Evolutionary conservation across 92 coral and sea anemone species (phyloP).

Genomic region (Montipora capitata): DNA sequence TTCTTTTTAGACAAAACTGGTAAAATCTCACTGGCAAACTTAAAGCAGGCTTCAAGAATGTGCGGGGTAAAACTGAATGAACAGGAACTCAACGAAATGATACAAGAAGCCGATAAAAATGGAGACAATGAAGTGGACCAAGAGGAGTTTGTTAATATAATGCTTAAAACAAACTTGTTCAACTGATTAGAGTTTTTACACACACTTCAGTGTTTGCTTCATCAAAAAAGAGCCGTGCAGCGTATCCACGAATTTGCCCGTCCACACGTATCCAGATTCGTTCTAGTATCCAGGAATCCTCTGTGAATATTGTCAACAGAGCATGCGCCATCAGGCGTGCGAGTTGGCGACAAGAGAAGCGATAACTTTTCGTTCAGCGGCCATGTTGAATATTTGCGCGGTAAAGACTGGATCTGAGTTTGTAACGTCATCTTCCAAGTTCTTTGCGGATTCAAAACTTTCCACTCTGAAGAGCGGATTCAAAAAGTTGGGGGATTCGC

Average conservation of each 20-base stretch:
- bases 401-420: too few relatives aligned
- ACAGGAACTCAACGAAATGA: slow-evolving; percentile 95
- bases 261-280: too few relatives aligned
- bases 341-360: too few relatives aligned
- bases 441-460: too few relatives aligned
- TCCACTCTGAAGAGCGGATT: too few relatives aligned
- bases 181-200: neutral
- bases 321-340: too few relatives aligned
- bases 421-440: too few relatives aligned
- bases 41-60: slow-evolving; percentile 86
- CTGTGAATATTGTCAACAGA: too few relatives aligned
- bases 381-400: too few relatives aligned
- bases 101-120: slow-evolving; percentile 95
- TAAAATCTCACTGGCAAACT: slow-evolving; percentile 83
- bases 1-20: slow-evolving; percentile 87
- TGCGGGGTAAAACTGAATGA: slow-evolving; percentile 93
- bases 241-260: neutral
- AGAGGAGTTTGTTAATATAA: slow-evolving; percentile 92
- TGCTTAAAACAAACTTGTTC: slow-evolving; percentile 95
- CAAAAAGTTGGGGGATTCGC: too few relatives aligned
- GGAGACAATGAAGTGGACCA: slow-evolving; percentile 93
- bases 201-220: neutral
- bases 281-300: too few relatives aligned
- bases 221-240: neutral
- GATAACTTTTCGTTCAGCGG: too few relatives aligned